phyloP scores from a whole-genome alignment of 2,888 invertebrate species.

The Watsonalla cultraria region DNA sequence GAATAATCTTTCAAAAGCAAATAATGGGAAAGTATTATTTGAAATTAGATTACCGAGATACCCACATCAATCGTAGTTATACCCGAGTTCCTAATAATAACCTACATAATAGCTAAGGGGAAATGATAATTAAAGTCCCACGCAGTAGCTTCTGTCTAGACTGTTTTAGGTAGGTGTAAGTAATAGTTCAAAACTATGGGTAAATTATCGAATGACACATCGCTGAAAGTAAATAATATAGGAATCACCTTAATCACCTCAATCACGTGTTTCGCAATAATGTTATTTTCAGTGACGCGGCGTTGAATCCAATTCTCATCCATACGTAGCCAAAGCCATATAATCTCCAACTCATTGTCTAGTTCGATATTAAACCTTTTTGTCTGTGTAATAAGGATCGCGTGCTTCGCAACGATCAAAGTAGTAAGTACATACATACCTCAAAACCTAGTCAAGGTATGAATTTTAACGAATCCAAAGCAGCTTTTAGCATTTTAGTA shows the following conservation, averaged over 20 bases:
- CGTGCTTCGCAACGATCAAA: not conserved
- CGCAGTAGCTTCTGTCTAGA: constrained; percentile 23
- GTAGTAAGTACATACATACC: not conserved
- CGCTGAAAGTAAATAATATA: constrained; percentile 28
- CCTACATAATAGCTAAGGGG: constrained; percentile 26
- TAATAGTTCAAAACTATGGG: constrained; percentile 5
- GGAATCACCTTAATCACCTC: constrained; percentile 40
- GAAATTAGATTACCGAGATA: not conserved
- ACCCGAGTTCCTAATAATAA: constrained; percentile 14
- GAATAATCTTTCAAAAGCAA: too few species aligned
- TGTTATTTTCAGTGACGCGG: constrained; percentile 62
- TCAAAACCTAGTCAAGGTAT: constrained; percentile 3
- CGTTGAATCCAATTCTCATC: constrained; percentile 58
- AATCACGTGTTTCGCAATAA: constrained; percentile 54
- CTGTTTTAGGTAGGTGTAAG: constrained; percentile 10
- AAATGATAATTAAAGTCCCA: constrained; percentile 35
- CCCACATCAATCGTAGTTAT: too few species aligned
- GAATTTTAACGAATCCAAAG: constrained; percentile 20
- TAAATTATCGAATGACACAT: not conserved
- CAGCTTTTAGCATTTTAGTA: not conserved
- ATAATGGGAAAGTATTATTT: not conserved
- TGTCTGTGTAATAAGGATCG: constrained; percentile 38
- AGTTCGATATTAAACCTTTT: constrained; percentile 56
- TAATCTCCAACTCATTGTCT: constrained; percentile 40
- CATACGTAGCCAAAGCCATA: constrained; percentile 69